Conservation (phyloP, 2,888 invertebrate species). For the Melikaiella ostensackeni region DNA sequence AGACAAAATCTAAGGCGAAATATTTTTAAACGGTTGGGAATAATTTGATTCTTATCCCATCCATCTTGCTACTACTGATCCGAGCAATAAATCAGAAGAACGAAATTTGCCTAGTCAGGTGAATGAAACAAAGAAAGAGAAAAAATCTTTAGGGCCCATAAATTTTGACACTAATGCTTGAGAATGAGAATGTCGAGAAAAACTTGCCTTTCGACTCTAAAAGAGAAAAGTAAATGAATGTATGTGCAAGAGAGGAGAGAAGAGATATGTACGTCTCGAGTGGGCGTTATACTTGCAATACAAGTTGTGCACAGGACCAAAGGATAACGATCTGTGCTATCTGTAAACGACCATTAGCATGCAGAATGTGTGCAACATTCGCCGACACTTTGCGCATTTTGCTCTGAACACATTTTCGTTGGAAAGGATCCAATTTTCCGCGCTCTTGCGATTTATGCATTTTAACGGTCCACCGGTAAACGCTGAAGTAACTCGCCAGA, state of each 20-base stretch:
- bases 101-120: background rate
- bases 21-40: too few species aligned
- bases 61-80: too few species aligned
- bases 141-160: background rate
- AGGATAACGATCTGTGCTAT: slow-evolving; percentile 31
- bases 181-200: slow-evolving; percentile 14
- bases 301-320: slow-evolving; percentile 32
- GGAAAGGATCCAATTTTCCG: slow-evolving; percentile 18
- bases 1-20: too few species aligned
- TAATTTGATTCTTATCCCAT: too few species aligned
- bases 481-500: background rate
- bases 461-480: background rate
- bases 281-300: slow-evolving; percentile 30
- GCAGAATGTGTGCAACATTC: slow-evolving; percentile 29
- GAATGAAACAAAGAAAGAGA: background rate
- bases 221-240: slow-evolving; percentile 1
- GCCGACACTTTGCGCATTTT: slow-evolving; percentile 19
- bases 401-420: slow-evolving; percentile 15
- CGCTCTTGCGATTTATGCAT: slow-evolving; percentile 5
- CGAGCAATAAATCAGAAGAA: background rate
- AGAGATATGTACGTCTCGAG: background rate
- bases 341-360: slow-evolving; percentile 31
- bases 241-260: background rate
- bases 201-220: background rate
- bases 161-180: slow-evolving; percentile 18